These are phyloP conservation scores for Agonopterix arenella DNA, from an alignment of 2,888 invertebrate species.

Conservation along the genomic window DNA sequence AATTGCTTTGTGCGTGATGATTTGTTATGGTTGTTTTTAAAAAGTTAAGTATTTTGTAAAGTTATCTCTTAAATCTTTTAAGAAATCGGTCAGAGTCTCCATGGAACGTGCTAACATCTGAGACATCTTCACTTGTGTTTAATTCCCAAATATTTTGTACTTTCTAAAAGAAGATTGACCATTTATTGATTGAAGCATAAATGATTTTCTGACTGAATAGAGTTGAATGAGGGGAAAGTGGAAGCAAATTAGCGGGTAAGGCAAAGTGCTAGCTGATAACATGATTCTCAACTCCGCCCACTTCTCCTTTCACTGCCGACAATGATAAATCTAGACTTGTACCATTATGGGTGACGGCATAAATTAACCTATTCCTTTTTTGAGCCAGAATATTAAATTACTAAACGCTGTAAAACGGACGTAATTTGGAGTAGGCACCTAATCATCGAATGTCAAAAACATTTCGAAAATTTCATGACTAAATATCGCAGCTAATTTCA, in stretches of 20 bases:
- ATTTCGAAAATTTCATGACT: background rate
- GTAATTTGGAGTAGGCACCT: background rate
- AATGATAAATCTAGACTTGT: too few relatives aligned
- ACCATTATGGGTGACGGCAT: too few relatives aligned
- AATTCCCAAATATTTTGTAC: background rate
- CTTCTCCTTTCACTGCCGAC: conserved; percentile 22
- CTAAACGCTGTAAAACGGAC: too few relatives aligned
- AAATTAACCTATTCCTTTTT: background rate
- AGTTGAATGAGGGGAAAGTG: conserved; percentile 5
- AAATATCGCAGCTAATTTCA: conserved; percentile 23
- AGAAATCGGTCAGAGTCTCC: conserved; percentile 1
- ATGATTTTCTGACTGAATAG: conserved; percentile 1
- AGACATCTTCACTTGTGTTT: background rate
- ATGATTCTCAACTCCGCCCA: conserved; percentile 23
- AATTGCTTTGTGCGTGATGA: conserved; percentile 24
- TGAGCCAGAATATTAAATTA: conserved; percentile 6
- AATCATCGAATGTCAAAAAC: background rate
- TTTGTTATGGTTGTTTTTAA: conserved; percentile 10
- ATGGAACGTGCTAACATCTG: conserved; percentile 12
- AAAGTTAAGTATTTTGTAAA: background rate
- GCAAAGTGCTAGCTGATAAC: conserved; percentile 24
- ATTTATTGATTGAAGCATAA: conserved; percentile 5
- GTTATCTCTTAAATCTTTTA: background rate
- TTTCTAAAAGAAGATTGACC: conserved; percentile 5
- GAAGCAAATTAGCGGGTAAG: conserved; percentile 9